Conservation (phyloP, 1,140 invertebrate genomes). For the Drosophila virilis region DNA sequence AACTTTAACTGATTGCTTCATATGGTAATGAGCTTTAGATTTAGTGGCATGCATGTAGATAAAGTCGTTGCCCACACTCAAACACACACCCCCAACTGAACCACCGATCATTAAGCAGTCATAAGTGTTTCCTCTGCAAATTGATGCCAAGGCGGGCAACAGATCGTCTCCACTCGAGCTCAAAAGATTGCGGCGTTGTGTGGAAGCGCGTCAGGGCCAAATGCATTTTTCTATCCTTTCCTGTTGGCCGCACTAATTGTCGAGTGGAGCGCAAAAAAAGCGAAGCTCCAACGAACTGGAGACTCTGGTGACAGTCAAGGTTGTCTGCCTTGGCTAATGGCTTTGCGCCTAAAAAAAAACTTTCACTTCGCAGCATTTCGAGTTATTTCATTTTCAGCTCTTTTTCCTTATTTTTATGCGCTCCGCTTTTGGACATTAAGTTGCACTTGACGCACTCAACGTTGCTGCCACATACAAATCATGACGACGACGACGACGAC, state of each 20-base stretch:
- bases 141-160: constrained; percentile 42
- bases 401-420: constrained; percentile 36
- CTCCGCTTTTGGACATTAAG: constrained; percentile 73
- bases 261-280: constrained; percentile 13
- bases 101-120: constrained; percentile 40
- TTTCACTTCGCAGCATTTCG: constrained; percentile 70
- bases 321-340: constrained; percentile 64
- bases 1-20: constrained; percentile 60
- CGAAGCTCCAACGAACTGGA: constrained; percentile 5
- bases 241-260: constrained; percentile 33
- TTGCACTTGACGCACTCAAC: constrained; percentile 49
- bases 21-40: constrained; percentile 75
- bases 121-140: constrained; percentile 50
- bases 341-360: constrained; percentile 58
- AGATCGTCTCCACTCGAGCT: constrained; percentile 41
- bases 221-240: constrained; percentile 37
- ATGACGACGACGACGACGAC: constrained; percentile 48
- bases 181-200: constrained; percentile 15
- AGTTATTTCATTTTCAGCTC: constrained; percentile 30
- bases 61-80: background rate
- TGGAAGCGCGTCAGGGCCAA: constrained; percentile 26
- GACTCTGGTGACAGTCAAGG: constrained; percentile 68
- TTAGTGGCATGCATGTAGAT: constrained; percentile 26
- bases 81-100: background rate
- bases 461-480: constrained; percentile 70